Evolutionary conservation across 2,888 invertebrate species (phyloP).

Genomic region (Cetonia aurata): DNA sequence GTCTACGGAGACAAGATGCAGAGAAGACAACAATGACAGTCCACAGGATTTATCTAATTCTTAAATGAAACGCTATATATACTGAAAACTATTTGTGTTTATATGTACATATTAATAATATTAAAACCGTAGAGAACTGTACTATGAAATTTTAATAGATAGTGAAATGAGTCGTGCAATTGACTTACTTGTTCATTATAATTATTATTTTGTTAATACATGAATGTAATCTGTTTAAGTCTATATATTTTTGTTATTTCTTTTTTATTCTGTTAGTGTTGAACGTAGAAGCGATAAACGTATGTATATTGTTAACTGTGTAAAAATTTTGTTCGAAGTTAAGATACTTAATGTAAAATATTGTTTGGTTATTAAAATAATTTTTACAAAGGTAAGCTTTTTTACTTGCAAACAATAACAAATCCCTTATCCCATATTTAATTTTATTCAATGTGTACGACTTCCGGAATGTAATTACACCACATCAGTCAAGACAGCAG

Average conservation of each 20-base stretch:
- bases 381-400: conserved; percentile 10
- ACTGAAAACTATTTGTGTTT: conserved; percentile 8
- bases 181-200: conserved; percentile 23
- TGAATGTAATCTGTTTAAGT: conserved; percentile 21
- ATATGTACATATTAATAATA: conserved; percentile 26
- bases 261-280: conserved; percentile 40
- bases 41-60: conserved; percentile 32
- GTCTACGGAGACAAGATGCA: conserved; percentile 30
- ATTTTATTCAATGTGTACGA: no score
- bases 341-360: conserved; percentile 30
- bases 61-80: conserved; percentile 18
- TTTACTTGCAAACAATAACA: no score
- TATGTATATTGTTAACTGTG: conserved; percentile 24
- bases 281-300: conserved; percentile 31
- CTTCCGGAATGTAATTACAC: no score
- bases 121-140: conserved; percentile 19
- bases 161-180: conserved; percentile 38
- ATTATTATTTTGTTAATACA: conserved; percentile 34
- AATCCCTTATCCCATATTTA: no score
- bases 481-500: no score
- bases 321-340: conserved; percentile 26
- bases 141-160: conserved; percentile 20
- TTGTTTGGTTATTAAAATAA: conserved; percentile 38
- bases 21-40: conserved; percentile 38
- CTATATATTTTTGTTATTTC: conserved; percentile 34